Percentiles rank a stretch among this genome's conserved stretches.
These are phyloP conservation scores for Schizaphis graminum DNA, from an alignment of 2,888 invertebrate species.

Conservation along the genomic window DNA sequence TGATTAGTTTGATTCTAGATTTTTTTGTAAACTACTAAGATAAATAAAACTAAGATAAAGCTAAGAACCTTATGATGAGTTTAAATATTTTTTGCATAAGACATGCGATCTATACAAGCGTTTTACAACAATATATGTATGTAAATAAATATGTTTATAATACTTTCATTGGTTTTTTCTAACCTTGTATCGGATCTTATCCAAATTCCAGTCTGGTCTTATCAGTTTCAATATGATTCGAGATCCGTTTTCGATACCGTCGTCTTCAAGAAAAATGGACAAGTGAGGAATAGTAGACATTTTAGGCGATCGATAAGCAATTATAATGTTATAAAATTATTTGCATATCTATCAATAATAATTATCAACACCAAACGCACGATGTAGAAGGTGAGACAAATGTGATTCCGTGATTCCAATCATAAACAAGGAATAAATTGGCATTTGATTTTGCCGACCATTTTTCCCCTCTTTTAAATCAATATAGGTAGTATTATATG, in stretches of 20 bases:
- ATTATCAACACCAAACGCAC: background rate
- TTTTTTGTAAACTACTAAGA: background rate
- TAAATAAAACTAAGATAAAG: background rate
- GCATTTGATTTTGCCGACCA: background rate
- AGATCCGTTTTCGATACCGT: conserved; percentile 77
- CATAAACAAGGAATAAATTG: background rate
- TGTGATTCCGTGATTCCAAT: background rate
- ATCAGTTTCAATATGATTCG: conserved; percentile 78
- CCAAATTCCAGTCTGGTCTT: conserved; percentile 79
- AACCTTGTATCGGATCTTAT: conserved; percentile 82
- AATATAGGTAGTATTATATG: background rate
- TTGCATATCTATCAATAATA: background rate
- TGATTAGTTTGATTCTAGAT: conserved; percentile 5
- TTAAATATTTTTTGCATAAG: background rate
- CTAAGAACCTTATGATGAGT: background rate
- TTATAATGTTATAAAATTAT: background rate
- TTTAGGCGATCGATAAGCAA: background rate
- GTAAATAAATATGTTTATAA: background rate
- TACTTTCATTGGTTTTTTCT: background rate
- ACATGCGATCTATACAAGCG: background rate
- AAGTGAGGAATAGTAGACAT: conserved; percentile 60
- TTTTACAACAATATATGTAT: background rate
- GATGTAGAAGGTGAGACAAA: background rate
- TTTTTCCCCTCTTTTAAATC: background rate
- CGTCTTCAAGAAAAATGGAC: conserved; percentile 74